Base-by-base conservation (phyloP, 2,888 invertebrate species). In the Drosophila diplacantha region DNA sequence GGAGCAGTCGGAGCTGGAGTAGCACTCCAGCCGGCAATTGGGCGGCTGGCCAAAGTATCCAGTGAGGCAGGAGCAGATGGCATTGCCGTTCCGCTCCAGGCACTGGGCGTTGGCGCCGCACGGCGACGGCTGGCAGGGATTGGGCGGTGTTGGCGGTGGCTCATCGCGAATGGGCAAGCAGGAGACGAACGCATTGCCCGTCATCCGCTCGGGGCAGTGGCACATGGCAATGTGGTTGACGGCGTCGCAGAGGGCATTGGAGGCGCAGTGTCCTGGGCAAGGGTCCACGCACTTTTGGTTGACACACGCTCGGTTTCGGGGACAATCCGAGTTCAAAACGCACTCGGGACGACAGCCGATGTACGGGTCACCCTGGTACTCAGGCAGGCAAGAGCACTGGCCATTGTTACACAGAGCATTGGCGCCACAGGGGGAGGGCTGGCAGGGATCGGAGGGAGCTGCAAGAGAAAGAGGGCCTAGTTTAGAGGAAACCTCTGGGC, bases 271-370 rank as follows among this genome's bases (percentile, higher is more conserved):
- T 69, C 93, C 93, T n/a, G 92, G 91, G 78, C 96, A 96, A 6
- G 96, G 96, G 88, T 96, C 92, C n/a, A 91, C 88, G 84, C 96
- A 96, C 88, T 95, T 95, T 61, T 93, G 93, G 65, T 92, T 91
- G 34, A 93, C 89, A 83, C 96, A 96, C 18, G 95, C 93, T 84
- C 91, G 92, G 83, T 94, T 92, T 50, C 91, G 89, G 1, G 93
- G 89, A 87, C 96, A 96, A 82, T 96, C 95, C 0, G 92, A 91
- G 85, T 93, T 95, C 2, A 94, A 87, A 1, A 94, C 91, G 87
- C 96, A 96, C 88, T 95, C 95, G 0, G 95, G 95, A 73, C 94
- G 91, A 85, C 95, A 95, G 39, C 92, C 93, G 61, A 92, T 90
- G 76, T 92, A 91, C 1, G 96, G 95, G 89, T 95, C 93, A 29